Percentiles rank a stretch among this genome's conserved stretches.
These are phyloP conservation scores for Neoaliturus tenellus DNA, from an alignment of 2,888 invertebrate species.

Conservation along the genomic window DNA sequence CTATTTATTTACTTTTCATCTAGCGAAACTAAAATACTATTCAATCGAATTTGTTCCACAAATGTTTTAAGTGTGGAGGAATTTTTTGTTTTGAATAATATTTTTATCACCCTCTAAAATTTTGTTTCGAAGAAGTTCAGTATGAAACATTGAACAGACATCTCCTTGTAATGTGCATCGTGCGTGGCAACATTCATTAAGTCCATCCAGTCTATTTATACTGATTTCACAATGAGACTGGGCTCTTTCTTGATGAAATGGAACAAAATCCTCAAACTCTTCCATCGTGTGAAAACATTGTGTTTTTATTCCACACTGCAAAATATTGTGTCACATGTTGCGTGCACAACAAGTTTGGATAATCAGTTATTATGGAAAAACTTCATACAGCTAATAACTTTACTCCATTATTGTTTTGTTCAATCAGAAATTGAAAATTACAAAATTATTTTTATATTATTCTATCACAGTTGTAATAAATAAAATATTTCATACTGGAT, in stretches of 20 bases:
- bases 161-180: background rate
- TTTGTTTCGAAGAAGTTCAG: background rate
- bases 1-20: too few species aligned
- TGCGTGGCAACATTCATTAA: background rate
- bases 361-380: background rate
- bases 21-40: background rate
- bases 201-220: conserved; percentile 1
- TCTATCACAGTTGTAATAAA: too few species aligned
- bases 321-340: background rate
- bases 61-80: too few species aligned
- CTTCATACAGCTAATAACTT: too few species aligned
- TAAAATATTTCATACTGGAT: too few species aligned
- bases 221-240: background rate
- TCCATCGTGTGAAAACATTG: background rate
- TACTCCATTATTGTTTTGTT: too few species aligned
- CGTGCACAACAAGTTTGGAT: background rate
- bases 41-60: background rate
- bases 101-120: background rate
- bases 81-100: background rate
- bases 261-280: background rate
- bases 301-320: background rate
- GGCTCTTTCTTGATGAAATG: background rate
- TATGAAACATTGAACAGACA: background rate
- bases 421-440: too few species aligned
- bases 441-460: too few species aligned